phyloP scores from a whole-genome alignment of 2,113 vertebrate genomes.

The Leucoraja erinaceus region DNA sequence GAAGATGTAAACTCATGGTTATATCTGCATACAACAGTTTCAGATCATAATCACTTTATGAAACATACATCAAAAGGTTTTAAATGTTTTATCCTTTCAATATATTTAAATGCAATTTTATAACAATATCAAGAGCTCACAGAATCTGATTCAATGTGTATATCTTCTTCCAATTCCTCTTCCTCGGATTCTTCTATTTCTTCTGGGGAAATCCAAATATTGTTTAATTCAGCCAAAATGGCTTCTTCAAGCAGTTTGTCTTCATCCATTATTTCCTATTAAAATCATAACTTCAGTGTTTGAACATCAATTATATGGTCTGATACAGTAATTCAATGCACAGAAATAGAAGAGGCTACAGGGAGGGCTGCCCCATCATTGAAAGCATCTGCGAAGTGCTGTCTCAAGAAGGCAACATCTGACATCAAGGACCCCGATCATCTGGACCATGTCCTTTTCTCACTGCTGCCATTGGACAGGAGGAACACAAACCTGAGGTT shows the following conservation, averaged over 20 bases:
- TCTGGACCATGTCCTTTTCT: no score
- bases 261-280: slow-evolving; percentile 47
- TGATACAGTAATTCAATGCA: no score
- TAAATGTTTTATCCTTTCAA: background rate
- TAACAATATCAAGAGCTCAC: slow-evolving; percentile 43
- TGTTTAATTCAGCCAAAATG: slow-evolving; percentile 57
- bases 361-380: no score
- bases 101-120: background rate
- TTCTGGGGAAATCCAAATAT: slow-evolving; percentile 51
- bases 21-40: no score
- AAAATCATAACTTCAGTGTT: background rate
- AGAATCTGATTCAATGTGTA: slow-evolving; percentile 46
- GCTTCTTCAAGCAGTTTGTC: slow-evolving; percentile 49
- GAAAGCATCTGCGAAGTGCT: no score
- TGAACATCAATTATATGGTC: background rate
- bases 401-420: no score
- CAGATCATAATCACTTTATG: background rate
- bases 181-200: slow-evolving; percentile 50
- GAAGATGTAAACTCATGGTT: no score
- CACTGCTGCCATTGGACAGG: no score
- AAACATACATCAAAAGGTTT: background rate
- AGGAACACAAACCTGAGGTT: no score
- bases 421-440: no score
- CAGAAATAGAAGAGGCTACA: no score
- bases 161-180: slow-evolving; percentile 48